Evolutionary conservation across 2,113 vertebrate species (phyloP).

Genomic region (Apeltes quadracus): DNA sequence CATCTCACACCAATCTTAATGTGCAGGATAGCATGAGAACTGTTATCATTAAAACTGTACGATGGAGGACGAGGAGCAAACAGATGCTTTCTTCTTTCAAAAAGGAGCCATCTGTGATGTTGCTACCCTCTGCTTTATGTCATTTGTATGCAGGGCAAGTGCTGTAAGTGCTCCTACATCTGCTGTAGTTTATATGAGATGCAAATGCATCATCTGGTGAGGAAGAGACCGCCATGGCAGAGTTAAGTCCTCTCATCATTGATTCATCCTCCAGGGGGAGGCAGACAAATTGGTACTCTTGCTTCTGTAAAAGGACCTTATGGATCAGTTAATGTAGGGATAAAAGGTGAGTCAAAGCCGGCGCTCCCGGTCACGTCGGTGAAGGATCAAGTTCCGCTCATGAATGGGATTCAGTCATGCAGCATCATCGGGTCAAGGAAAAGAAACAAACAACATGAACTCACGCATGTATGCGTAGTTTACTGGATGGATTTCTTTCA

Average conservation of each 20-base stretch:
- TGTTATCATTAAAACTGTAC: slow-evolving; percentile 20
- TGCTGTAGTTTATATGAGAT: slow-evolving; percentile 67
- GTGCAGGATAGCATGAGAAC: slow-evolving; percentile 2
- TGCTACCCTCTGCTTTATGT: slow-evolving; percentile 50
- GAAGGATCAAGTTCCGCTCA: slow-evolving; percentile 9
- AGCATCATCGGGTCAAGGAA: slow-evolving; percentile 1
- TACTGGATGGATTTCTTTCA: neutral
- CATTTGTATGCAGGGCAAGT: slow-evolving; percentile 46
- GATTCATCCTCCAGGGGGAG: slow-evolving; percentile 56
- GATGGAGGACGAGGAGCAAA: slow-evolving; percentile 32
- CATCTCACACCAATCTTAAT: slow-evolving; percentile 1
- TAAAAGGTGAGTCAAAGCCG: neutral
- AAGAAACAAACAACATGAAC: slow-evolving; percentile 2
- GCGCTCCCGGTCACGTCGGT: slow-evolving; percentile 12
- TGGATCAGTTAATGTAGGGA: slow-evolving; percentile 28
- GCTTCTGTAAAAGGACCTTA: slow-evolving; percentile 44
- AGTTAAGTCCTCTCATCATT: slow-evolving; percentile 57
- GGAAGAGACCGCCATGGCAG: slow-evolving; percentile 26
- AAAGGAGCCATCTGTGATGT: slow-evolving; percentile 55
- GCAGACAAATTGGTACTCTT: slow-evolving; percentile 50
- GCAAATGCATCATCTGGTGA: slow-evolving; percentile 58
- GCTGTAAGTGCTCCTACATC: slow-evolving; percentile 64
- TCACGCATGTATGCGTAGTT: neutral
- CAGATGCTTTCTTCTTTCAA: slow-evolving; percentile 42
- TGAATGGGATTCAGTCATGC: neutral